Evolutionary conservation across 2,797 vertebrate genomes (phyloP).

Genomic region (Gallinago stenura): DNA sequence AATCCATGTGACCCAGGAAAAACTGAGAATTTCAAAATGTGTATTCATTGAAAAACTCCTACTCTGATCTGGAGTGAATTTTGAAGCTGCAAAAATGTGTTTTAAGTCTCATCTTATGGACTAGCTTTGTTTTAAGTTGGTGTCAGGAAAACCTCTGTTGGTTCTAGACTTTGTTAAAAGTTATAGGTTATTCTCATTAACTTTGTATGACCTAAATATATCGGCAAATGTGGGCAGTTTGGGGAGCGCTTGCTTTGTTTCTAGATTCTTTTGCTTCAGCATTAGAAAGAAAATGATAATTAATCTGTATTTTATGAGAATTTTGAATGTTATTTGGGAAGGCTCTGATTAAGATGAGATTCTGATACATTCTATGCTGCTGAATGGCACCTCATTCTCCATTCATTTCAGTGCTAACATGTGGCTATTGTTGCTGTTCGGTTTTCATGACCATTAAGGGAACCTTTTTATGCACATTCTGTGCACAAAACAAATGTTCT

Average conservation of each 20-base stretch:
- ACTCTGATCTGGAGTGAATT: background rate
- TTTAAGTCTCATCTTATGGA: background rate
- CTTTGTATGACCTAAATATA: background rate
- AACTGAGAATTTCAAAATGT: background rate
- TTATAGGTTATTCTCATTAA: background rate
- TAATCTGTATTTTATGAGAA: background rate
- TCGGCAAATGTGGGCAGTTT: background rate
- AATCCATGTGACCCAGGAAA: background rate
- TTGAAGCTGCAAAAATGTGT: background rate
- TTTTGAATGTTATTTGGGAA: background rate
- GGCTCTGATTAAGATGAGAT: background rate
- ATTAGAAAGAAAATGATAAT: background rate
- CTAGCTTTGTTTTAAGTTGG: background rate
- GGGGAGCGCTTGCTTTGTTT: background rate
- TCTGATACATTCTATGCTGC: background rate
- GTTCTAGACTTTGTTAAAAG: background rate
- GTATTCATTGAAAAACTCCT: background rate
- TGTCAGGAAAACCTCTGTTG: background rate
- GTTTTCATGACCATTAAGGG: background rate
- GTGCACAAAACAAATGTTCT: background rate
- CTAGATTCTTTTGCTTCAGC: background rate
- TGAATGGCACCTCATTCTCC: background rate
- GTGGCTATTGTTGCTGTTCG: background rate
- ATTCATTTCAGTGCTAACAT: background rate
- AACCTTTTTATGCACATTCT: rapidly evolving